These are phyloP conservation scores for Halichoerus grypus DNA, from an alignment of 2,113 vertebrate genomes.

Conservation along the genomic window DNA sequence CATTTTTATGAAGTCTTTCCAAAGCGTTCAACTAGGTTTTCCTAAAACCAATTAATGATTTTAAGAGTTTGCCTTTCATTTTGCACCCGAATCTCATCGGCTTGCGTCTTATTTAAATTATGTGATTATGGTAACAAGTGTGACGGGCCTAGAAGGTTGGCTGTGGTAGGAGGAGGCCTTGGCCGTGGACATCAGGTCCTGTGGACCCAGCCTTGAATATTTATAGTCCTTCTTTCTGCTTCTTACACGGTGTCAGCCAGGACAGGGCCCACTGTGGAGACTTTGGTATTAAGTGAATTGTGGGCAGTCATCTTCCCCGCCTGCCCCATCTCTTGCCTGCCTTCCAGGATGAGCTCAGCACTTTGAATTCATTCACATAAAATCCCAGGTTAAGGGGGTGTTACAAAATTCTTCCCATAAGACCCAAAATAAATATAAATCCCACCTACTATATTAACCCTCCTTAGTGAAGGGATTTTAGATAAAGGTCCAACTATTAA, in stretches of 20 bases:
- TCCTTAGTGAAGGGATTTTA: constrained; percentile 23
- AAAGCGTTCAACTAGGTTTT: neutral
- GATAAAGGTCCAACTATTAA: neutral
- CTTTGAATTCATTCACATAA: neutral
- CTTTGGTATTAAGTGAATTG: neutral
- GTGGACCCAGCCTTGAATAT: neutral
- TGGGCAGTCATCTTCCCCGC: neutral
- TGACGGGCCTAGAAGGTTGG: neutral
- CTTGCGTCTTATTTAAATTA: neutral
- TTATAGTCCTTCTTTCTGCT: neutral
- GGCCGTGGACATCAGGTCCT: neutral
- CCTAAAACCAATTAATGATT: neutral
- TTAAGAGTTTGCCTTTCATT: neutral
- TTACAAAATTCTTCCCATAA: neutral
- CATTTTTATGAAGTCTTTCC: neutral
- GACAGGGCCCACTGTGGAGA: neutral
- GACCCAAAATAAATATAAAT: constrained; percentile 21
- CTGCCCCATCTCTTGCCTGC: fast-evolving
- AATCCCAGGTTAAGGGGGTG: neutral
- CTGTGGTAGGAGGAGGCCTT: neutral
- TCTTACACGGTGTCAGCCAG: neutral
- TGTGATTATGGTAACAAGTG: neutral
- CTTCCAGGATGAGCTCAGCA: neutral
- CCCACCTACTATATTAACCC: neutral
- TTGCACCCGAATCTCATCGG: neutral